A percentile compares a stretch with the other conserved stretches of the same genome.
Conservation (phyloP, 2,797 vertebrate species). For the Ibycter americanus region DNA sequence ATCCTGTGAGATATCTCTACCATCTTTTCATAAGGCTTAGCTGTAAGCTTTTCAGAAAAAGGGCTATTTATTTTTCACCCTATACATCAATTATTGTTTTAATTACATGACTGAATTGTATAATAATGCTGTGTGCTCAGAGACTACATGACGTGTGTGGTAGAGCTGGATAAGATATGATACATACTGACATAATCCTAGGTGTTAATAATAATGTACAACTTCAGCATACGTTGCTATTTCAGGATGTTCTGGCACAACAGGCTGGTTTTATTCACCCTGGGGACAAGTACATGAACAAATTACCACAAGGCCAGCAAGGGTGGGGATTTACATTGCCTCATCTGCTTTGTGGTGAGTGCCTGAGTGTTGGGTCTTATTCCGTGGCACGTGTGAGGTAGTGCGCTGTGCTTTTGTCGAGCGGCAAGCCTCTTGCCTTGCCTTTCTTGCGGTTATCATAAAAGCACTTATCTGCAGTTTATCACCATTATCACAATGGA, state of each 20-base stretch:
- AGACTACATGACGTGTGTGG: neutral
- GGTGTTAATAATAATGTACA: conserved; percentile 1
- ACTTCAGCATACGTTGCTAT: neutral
- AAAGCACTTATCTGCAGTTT: conserved; percentile 14
- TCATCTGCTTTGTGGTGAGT: neutral
- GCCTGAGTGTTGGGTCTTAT: neutral
- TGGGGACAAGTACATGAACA: neutral
- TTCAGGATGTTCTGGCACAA: conserved; percentile 12
- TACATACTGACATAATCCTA: conserved; percentile 10
- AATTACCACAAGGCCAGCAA: neutral
- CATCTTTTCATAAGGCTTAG: neutral
- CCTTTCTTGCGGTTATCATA: neutral
- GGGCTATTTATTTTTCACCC: neutral
- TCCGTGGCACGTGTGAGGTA: neutral
- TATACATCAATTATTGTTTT: neutral
- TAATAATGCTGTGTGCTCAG: neutral
- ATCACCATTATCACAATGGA: neutral
- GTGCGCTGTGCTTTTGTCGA: neutral
- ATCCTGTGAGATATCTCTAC: neutral
- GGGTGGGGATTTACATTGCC: conserved; percentile 9
- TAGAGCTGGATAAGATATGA: neutral
- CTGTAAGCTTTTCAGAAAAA: neutral
- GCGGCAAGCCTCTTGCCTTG: neutral
- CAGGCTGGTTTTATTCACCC: conserved; percentile 15
- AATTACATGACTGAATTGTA: conserved; percentile 1